phyloP scores from a whole-genome alignment of 1,140 invertebrate genomes.

The Pogonognathellus flavescens region DNA sequence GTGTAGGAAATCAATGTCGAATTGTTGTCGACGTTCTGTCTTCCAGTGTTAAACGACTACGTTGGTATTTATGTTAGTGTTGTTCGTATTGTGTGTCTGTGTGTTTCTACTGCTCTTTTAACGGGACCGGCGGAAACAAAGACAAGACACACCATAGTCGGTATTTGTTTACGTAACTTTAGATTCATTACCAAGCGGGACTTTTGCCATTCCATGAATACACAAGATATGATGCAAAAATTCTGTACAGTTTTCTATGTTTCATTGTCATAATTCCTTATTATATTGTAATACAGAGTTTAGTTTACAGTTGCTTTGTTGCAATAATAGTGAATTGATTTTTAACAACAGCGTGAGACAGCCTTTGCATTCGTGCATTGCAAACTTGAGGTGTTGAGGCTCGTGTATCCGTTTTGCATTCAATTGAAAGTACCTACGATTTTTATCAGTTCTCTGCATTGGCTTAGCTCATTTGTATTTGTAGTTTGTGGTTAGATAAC shows the following conservation, averaged over 20 bases:
- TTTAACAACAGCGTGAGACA: background rate
- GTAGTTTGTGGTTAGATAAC: too few species aligned
- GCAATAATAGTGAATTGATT: background rate
- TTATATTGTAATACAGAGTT: background rate
- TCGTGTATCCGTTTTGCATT: too few species aligned
- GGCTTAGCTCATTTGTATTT: too few species aligned
- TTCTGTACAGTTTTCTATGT: slow-evolving; percentile 12
- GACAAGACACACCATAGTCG: background rate
- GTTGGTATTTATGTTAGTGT: slow-evolving; percentile 20
- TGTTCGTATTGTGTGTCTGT: background rate
- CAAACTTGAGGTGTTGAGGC: too few species aligned
- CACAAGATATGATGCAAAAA: background rate
- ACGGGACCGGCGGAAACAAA: slow-evolving; percentile 8
- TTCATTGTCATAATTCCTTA: background rate
- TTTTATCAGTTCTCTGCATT: too few species aligned
- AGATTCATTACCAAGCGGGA: slow-evolving; percentile 9
- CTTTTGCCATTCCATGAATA: slow-evolving; percentile 2
- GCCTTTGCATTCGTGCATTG: background rate
- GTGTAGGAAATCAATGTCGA: background rate
- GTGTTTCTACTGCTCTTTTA: slow-evolving; percentile 5
- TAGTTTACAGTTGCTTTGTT: slow-evolving; percentile 21
- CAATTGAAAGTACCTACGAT: too few species aligned
- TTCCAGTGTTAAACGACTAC: background rate
- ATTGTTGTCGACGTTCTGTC: too few species aligned
- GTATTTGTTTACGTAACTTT: slow-evolving; percentile 23